phyloP scores from a whole-genome alignment of 1,140 invertebrate species.

The Drosophila mayri region DNA sequence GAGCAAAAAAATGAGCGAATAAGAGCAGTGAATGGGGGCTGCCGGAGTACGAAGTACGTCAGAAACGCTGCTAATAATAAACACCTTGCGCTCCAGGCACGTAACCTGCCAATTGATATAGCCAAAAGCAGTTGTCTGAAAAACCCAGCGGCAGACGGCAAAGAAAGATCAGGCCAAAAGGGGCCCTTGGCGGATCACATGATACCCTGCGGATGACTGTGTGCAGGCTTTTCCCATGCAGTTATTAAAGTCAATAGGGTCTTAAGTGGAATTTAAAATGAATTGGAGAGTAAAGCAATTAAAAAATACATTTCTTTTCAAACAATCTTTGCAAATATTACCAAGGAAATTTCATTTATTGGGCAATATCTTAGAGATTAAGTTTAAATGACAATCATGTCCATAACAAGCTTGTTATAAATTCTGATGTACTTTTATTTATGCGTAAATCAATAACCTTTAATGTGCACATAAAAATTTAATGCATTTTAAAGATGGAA shows the following conservation, averaged over 20 bases:
- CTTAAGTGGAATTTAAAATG: neutral
- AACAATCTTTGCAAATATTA: neutral
- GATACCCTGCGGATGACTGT: neutral
- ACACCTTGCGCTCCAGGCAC: slow-evolving; percentile 57
- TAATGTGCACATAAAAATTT: neutral
- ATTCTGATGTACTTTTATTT: neutral
- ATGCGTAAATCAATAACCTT: slow-evolving; percentile 1
- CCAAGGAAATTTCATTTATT: no score
- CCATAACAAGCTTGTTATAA: neutral
- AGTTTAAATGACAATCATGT: no score
- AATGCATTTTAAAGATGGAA: slow-evolving; percentile 1
- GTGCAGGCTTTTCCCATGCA: neutral
- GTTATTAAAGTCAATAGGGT: neutral
- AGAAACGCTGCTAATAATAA: slow-evolving; percentile 66
- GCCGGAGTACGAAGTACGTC: slow-evolving; percentile 61
- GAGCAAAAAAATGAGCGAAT: slow-evolving; percentile 2
- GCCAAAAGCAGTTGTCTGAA: slow-evolving; percentile 45
- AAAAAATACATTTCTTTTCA: neutral
- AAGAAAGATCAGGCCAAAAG: slow-evolving; percentile 5
- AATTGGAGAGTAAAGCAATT: neutral
- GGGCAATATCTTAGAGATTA: neutral
- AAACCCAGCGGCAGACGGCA: slow-evolving; percentile 11
- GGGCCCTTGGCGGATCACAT: neutral
- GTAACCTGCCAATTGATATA: slow-evolving; percentile 49
- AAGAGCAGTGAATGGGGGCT: slow-evolving; percentile 12